Base-by-base conservation (phyloP, 2,797 vertebrate genomes). In the Enteromius trimaculatus region DNA sequence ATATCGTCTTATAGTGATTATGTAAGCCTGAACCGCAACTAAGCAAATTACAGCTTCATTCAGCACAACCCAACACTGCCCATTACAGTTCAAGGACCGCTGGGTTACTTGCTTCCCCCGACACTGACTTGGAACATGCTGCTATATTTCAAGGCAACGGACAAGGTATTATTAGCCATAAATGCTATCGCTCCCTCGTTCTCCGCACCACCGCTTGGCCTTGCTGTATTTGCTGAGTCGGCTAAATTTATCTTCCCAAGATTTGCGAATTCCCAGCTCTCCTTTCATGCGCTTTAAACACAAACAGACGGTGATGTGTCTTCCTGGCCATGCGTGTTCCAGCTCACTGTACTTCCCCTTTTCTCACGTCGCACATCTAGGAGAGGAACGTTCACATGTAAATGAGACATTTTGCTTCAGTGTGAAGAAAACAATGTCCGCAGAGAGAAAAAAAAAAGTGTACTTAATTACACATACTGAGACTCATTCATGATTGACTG, bases 141-240 rank as follows among this genome's bases (percentile, higher is more conserved):
- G 86, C 83, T 79, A 85, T 84, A 86, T 90, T 88, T 88, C 89
- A 90, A 90, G 89, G 89, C 81, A 85, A 89, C 58, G 64, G 82
- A 85, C 81, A 86, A 86, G 87, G 75, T 88, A 86, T 86, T 86
- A 78, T 86, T 88, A 89, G 79, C 79, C 58, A 66, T 86, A 87
- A 87, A 68, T 83, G 74, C 81, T 83, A 79, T 82, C 82, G 75
- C 71, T 82, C 80, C 78, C 65, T 84, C 31, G 17, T 42, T 76
- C 81, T 80, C 68, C 51, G 23, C 62, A 85, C 85, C 78, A 83
- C 68, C 17, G 34, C 76, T 77, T 87, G 86, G 86, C 85, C 88
- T 86, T 90, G 75, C 82, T 84, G 78, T 80, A 83, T 85, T 84
- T 80, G 78, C 87, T 83, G 78, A 81, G 53, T 60, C 58, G 70